These are phyloP conservation scores for Hemicrepidius hirtus DNA, from an alignment of 2,888 invertebrate species.

Conservation along the genomic window DNA sequence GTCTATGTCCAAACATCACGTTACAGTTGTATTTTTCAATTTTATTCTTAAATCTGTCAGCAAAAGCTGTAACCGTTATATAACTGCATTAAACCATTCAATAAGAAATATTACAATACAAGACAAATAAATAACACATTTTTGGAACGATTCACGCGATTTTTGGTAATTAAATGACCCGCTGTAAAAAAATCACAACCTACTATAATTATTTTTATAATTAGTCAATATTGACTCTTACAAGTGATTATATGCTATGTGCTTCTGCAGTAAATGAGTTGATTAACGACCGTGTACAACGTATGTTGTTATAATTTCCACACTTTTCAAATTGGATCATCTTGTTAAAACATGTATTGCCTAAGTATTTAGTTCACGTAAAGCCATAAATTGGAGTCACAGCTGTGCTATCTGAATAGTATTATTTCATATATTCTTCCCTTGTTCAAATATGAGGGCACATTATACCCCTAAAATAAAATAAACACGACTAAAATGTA, in stretches of 20 bases:
- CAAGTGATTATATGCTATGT: no score
- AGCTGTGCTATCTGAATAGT: constrained; percentile 52
- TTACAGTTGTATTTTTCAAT: constrained; percentile 52
- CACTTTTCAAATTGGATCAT: not conserved
- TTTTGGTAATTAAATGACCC: no score
- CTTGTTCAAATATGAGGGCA: constrained; percentile 50
- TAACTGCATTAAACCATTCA: not conserved
- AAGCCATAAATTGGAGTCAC: constrained; percentile 54
- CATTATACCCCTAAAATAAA: constrained; percentile 48
- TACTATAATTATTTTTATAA: no score
- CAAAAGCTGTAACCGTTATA: constrained; percentile 12
- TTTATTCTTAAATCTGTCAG: constrained; percentile 41
- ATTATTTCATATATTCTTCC: constrained; percentile 52
- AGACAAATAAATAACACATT: no score
- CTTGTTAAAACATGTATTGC: not conserved
- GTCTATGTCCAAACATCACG: constrained; percentile 60
- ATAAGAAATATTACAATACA: not conserved
- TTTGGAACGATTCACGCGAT: no score
- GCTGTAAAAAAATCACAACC: no score
- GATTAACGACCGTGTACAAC: no score
- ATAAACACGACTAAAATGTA: constrained; percentile 49
- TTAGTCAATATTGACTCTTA: no score
- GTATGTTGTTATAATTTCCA: no score
- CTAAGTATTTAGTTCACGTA: constrained; percentile 50
- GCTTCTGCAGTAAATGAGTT: no score